Conservation (phyloP, 2,797 vertebrate genomes). For the Girardinus metallicus region DNA sequence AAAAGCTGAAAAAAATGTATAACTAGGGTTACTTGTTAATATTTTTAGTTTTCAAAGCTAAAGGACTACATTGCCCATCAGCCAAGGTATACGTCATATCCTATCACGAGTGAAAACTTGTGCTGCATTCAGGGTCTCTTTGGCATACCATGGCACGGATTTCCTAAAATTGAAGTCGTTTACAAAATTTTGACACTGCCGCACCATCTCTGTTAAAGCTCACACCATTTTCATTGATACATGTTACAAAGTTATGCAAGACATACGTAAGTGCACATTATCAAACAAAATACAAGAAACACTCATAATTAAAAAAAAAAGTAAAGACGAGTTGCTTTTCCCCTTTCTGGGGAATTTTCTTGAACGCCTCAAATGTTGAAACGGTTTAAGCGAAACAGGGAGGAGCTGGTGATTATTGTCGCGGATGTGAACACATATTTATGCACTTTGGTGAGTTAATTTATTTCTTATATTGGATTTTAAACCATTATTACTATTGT, state of each 20-base stretch:
- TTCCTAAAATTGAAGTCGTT: background rate
- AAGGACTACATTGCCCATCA: conserved; percentile 68
- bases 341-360: background rate
- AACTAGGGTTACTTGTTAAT: background rate
- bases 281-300: background rate
- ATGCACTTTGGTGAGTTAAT: conserved; percentile 50
- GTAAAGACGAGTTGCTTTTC: background rate
- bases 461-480: background rate
- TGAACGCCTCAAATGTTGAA: conserved; percentile 13
- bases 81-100: conserved; percentile 2
- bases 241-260: background rate
- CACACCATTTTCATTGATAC: background rate
- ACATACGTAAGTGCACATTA: background rate
- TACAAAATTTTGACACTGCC: background rate
- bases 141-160: background rate
- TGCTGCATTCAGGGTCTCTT: background rate
- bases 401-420: conserved; percentile 27
- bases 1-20: background rate
- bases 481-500: background rate
- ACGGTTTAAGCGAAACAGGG: conserved; percentile 34
- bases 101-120: conserved; percentile 38
- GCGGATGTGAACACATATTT: conserved; percentile 27
- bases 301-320: background rate
- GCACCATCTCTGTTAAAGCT: background rate
- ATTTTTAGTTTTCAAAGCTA: background rate